phyloP scores from a whole-genome alignment of 92 coral and sea anemone genomes.

The Isaurus tuberculatus region DNA sequence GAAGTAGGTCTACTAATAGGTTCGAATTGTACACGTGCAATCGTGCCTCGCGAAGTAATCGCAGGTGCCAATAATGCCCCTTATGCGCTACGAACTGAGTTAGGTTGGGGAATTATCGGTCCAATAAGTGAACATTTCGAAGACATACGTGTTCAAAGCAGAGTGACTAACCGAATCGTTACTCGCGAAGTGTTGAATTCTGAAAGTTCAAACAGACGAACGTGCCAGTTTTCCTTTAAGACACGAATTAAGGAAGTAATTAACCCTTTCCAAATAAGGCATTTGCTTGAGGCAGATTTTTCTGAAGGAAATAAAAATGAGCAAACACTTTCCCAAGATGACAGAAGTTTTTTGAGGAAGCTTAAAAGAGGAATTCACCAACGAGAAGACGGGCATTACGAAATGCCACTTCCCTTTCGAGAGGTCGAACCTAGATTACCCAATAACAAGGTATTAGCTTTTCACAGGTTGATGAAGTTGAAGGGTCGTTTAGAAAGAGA shows the following conservation, averaged over 20 bases:
- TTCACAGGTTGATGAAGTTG: constrained; percentile 49
- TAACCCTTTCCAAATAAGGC: constrained; percentile 41
- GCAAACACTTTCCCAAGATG: constrained; percentile 40
- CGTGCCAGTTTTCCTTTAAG: constrained; percentile 47
- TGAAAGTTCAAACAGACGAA: neutral
- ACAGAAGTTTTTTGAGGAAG: constrained; percentile 39
- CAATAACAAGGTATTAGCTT: constrained; percentile 45
- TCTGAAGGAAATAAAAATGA: constrained; percentile 25
- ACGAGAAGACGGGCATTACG: constrained; percentile 39
- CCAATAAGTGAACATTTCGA: constrained; percentile 8
- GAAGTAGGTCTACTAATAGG: constrained; percentile 71
- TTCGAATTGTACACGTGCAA: constrained; percentile 63
- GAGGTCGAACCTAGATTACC: neutral
- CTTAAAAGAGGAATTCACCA: constrained; percentile 40
- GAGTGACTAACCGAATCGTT: constrained; percentile 9
- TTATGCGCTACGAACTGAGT: constrained; percentile 61
- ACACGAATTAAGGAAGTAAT: constrained; percentile 57
- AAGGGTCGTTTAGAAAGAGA: constrained; percentile 39
- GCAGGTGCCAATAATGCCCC: constrained; percentile 62
- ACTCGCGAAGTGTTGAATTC: constrained; percentile 38
- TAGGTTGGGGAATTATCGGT: constrained; percentile 77
- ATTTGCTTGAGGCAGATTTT: constrained; percentile 42
- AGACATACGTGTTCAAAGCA: neutral
- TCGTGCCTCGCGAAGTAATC: constrained; percentile 72
- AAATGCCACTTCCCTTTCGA: constrained; percentile 37